A percentile compares a stretch with the other conserved stretches of the same genome.
phyloP scores from a whole-genome alignment of 2,888 invertebrate genomes.

The Nomada fabriciana region DNA sequence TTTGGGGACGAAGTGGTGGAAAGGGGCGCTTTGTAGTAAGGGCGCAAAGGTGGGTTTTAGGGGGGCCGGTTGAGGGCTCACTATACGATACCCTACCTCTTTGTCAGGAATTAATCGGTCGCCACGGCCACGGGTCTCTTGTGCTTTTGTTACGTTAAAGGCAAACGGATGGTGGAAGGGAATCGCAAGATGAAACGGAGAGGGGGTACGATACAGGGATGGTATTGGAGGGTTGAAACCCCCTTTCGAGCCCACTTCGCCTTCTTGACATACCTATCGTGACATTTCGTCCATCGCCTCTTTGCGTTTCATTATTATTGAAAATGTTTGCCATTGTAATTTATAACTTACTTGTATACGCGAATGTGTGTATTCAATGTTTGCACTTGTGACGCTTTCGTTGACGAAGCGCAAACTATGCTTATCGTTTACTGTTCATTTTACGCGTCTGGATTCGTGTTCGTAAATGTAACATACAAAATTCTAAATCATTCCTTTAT shows the following conservation, averaged over 20 bases:
- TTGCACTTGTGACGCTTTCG: too few species aligned
- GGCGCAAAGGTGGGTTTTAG: conserved; percentile 66
- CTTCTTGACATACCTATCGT: conserved; percentile 19
- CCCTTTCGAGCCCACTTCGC: conserved; percentile 41
- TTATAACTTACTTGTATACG: too few species aligned
- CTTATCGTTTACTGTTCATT: too few species aligned
- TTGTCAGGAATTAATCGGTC: conserved; percentile 77
- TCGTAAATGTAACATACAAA: too few species aligned
- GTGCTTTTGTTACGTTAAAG: conserved; percentile 46
- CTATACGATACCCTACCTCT: conserved; percentile 62
- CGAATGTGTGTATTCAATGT: too few species aligned
- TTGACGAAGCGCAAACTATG: too few species aligned
- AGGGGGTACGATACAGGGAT: not conserved
- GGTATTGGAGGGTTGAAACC: conserved; percentile 33
- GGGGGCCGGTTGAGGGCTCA: conserved; percentile 72
- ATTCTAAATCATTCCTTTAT: too few species aligned
- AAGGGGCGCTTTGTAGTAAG: conserved; percentile 51
- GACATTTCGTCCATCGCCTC: conserved; percentile 10
- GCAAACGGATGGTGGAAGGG: conserved; percentile 9
- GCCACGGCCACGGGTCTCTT: conserved; percentile 59
- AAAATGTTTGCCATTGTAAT: too few species aligned
- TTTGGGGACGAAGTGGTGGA: conserved; percentile 17
- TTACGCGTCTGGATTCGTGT: too few species aligned
- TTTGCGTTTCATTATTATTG: too few species aligned
- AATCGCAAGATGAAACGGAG: not conserved